Conservation (phyloP, 2,113 vertebrate genomes). For the Gallinago undulata region DNA sequence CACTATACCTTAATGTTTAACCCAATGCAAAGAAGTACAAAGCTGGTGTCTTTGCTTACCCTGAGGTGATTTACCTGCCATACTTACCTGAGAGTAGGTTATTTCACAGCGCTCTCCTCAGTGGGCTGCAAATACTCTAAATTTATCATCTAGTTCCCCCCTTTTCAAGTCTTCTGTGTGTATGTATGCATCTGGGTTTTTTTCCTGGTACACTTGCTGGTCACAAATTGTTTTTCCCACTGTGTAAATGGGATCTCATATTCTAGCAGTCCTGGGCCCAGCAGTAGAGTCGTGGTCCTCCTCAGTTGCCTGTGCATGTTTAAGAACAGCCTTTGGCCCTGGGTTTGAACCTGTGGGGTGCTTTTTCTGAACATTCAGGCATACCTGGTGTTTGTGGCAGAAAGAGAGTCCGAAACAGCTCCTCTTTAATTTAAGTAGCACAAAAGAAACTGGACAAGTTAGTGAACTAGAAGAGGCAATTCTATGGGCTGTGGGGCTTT, state of each 20-base stretch:
- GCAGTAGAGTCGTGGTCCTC: background rate
- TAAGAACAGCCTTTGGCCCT: background rate
- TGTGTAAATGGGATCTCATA: accelerated
- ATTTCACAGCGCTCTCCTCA: background rate
- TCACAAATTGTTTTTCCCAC: background rate
- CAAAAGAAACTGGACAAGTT: background rate
- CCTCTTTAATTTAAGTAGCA: background rate
- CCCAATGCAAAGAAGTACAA: accelerated
- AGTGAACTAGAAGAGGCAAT: accelerated
- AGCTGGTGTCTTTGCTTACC: background rate
- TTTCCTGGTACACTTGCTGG: background rate
- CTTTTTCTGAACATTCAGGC: background rate
- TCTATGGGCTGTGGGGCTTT: background rate
- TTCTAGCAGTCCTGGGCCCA: background rate
- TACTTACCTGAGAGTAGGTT: background rate
- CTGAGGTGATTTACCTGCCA: background rate
- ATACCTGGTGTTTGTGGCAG: accelerated
- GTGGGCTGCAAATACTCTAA: background rate
- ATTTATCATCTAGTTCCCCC: background rate
- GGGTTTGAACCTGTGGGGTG: background rate
- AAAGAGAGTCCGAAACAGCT: background rate
- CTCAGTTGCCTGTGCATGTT: accelerated
- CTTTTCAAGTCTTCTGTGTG: accelerated
- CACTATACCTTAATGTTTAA: too few species aligned
- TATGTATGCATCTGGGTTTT: accelerated